These are phyloP conservation scores for Hystrix brachyura DNA, from an alignment of 2,113 vertebrate genomes.

Conservation along the genomic window DNA sequence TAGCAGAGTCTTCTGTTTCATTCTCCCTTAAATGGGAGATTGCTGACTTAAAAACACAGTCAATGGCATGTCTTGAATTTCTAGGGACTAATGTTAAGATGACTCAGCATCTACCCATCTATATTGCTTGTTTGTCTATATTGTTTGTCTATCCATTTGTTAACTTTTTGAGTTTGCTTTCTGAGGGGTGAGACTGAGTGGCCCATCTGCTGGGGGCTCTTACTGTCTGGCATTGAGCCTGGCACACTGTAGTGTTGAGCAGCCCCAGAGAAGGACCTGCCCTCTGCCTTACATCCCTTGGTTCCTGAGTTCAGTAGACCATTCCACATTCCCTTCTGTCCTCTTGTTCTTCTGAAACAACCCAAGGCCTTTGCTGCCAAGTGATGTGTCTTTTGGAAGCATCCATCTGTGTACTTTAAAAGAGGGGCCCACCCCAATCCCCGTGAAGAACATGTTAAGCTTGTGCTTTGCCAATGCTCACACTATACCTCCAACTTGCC, in stretches of 20 bases:
- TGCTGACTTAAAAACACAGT: slow-evolving; percentile 60
- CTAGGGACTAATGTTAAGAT: slow-evolving; percentile 37
- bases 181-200: neutral
- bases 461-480: neutral
- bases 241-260: neutral
- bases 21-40: neutral
- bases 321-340: neutral
- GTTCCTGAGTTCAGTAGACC: neutral
- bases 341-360: neutral
- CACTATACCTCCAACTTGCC: accelerated
- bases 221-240: neutral
- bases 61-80: slow-evolving; percentile 66
- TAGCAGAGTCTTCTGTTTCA: slow-evolving; percentile 49
- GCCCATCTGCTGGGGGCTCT: neutral
- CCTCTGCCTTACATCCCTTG: neutral
- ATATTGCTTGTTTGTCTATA: neutral
- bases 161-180: neutral
- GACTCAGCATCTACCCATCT: neutral
- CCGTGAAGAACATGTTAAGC: neutral
- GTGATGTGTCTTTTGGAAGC: slow-evolving; percentile 28
- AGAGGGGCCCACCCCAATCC: neutral
- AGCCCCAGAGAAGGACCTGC: neutral
- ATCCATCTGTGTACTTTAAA: slow-evolving; percentile 4
- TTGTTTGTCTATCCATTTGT: neutral
- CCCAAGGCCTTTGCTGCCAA: neutral